A percentile compares a stretch with the other conserved stretches of the same genome.
phyloP scores from a whole-genome alignment of 2,888 invertebrate genomes.

The Notodonta dromedarius region DNA sequence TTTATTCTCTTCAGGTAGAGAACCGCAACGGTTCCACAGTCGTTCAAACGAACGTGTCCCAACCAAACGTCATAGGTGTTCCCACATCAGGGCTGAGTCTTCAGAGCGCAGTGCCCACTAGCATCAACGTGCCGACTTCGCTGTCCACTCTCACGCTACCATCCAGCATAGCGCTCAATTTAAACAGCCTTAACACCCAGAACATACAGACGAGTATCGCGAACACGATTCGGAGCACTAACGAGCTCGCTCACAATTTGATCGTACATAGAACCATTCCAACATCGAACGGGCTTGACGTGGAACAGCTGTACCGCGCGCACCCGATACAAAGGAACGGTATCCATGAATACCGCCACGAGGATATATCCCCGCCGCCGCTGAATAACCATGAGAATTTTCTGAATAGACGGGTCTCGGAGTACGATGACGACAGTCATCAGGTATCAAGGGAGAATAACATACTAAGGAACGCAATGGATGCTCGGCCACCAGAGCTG shows the following conservation, averaged over 20 bases:
- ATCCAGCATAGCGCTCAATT: slow-evolving; percentile 64
- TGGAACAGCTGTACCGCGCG: slow-evolving; percentile 60
- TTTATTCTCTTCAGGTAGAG: slow-evolving; percentile 58
- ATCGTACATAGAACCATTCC: slow-evolving; percentile 64
- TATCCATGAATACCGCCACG: slow-evolving; percentile 68
- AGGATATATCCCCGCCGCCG: slow-evolving; percentile 60
- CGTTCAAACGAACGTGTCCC: slow-evolving; percentile 58
- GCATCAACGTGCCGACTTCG: slow-evolving; percentile 56
- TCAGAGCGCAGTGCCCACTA: slow-evolving; percentile 53
- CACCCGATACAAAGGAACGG: slow-evolving; percentile 63
- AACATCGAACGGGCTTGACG: slow-evolving; percentile 71
- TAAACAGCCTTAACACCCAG: slow-evolving; percentile 53
- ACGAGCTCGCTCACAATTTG: slow-evolving; percentile 71
- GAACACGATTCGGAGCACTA: slow-evolving; percentile 59
- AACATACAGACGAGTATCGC: slow-evolving; percentile 59
- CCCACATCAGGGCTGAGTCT: slow-evolving; percentile 59
- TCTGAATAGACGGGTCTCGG: slow-evolving; percentile 68
- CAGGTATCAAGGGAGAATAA: slow-evolving; percentile 55
- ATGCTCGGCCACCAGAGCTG: slow-evolving; percentile 59
- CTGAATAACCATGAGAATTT: slow-evolving; percentile 69
- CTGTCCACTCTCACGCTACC: slow-evolving; percentile 62
- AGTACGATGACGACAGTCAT: slow-evolving; percentile 74
- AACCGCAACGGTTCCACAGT: slow-evolving; percentile 70
- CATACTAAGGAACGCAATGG: slow-evolving; percentile 55
- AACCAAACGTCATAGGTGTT: slow-evolving; percentile 62